These are phyloP conservation scores for Sarotherodon lohbergeri DNA, from an alignment of 2,113 vertebrate species.

Conservation along the genomic window DNA sequence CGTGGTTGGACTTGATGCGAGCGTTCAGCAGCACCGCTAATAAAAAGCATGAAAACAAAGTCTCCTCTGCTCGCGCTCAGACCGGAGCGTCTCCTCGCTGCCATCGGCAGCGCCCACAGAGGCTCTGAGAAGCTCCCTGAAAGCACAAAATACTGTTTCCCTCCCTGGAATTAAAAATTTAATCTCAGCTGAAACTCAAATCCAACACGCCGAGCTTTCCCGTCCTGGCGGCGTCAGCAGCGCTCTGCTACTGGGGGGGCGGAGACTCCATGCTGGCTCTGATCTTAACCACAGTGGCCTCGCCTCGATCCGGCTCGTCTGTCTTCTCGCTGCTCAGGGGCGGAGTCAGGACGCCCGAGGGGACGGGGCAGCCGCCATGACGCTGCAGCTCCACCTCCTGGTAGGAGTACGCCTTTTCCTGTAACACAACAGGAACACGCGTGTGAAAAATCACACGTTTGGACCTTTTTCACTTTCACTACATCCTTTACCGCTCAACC, in stretches of 20 bases:
- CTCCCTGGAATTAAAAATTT: background rate
- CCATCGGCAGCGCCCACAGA: background rate
- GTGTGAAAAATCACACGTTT: background rate
- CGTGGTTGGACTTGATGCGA: slow-evolving; percentile 13
- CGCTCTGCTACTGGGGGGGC: background rate
- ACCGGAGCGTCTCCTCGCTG: background rate
- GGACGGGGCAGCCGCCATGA: slow-evolving; percentile 75
- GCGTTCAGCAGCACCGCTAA: background rate
- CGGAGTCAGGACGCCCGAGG: slow-evolving; percentile 86
- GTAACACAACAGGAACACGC: background rate
- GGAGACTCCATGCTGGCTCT: slow-evolving; percentile 16
- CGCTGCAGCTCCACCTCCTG: slow-evolving; percentile 76
- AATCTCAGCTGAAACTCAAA: background rate
- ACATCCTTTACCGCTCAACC: background rate
- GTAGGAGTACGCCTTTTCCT: slow-evolving; percentile 86
- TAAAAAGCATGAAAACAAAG: background rate
- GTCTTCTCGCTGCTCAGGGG: slow-evolving; percentile 87
- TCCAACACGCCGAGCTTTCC: background rate
- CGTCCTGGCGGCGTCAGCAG: background rate
- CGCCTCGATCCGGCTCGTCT: background rate
- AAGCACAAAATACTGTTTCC: background rate
- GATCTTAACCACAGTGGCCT: background rate
- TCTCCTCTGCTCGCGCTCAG: background rate
- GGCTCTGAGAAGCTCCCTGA: background rate
- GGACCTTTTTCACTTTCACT: background rate